Evolutionary conservation across 1,140 invertebrate genomes (phyloP), one percentile per base, ranked within the genome.

Genomic region (Neodiprion pinetum): DNA sequence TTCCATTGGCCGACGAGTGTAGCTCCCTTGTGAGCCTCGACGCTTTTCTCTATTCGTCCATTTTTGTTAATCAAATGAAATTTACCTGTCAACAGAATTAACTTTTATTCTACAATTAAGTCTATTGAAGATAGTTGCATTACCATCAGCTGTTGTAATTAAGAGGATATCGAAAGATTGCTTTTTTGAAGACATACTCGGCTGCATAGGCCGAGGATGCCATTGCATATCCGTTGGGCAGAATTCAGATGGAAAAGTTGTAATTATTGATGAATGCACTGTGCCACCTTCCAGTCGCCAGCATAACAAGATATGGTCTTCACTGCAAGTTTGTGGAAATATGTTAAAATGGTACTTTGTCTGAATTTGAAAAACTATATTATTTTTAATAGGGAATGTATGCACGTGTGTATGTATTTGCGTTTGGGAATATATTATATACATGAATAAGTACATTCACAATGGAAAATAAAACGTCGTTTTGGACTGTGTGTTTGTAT

Each of bases 21-120:
- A 14, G 97, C 96, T n/a, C 95, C 97, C 87, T 95, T 94, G 85
- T 99, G 98, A 67, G 96, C 98, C 70, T 95, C 94, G 0, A 99
- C 93, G 79, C 91, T 95, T 85, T 98, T 97, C 86, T 99, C 98
- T 74, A 98, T 94, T 65, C 97, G 91, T 9, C 97, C 97, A 85
- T 92, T 94, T 85, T 94, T 94, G 83, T 94, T 96, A 1, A 99
- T 89, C 69, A 99, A 92, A 84, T 97, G 93, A 86, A 96, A 96
- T 87, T 95, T 96, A n/a, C 94, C 94, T 94, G 77, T 14, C 4
- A 21, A 75, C 49, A 48, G 28, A 66, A 9, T 21, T 10, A 71
- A 21, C 61, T 67, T 67, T 65, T 75, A 68, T 9, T 21, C 72
- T 7, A 71, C 50, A 67, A 72, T 77, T 61, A 69, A 68, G 74